Percentiles rank a stretch among this genome's conserved stretches.
Conservation (phyloP, 2,113 vertebrate species). For the Rissa tridactyla region DNA sequence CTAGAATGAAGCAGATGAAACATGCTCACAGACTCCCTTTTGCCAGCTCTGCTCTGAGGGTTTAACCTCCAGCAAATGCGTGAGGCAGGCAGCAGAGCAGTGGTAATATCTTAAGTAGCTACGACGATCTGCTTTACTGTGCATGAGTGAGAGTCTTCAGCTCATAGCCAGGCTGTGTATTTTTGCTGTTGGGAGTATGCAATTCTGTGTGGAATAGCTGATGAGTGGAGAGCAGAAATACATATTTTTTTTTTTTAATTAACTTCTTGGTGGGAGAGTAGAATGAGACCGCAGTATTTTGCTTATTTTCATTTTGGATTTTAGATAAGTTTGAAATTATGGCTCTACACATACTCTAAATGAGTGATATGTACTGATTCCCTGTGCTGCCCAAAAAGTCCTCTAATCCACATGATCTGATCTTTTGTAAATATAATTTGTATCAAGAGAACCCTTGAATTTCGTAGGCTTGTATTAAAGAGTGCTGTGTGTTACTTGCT, state of each 20-base stretch:
- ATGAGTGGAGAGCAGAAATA: neutral
- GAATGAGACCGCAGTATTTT: neutral
- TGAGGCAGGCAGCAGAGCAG: neutral
- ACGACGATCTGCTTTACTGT: neutral
- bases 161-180: neutral
- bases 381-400: neutral
- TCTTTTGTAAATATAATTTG: neutral
- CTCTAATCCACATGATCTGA: neutral
- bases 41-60: neutral
- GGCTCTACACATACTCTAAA: neutral
- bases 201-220: neutral
- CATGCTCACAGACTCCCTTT: neutral
- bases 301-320: neutral
- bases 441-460: neutral
- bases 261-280: neutral
- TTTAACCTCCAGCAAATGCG: neutral
- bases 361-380: neutral
- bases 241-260: neutral
- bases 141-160: neutral
- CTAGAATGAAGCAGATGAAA: neutral
- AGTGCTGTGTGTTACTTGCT: neutral
- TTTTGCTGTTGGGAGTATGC: neutral
- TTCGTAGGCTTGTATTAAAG: neutral
- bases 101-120: neutral
- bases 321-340: neutral